Evolutionary conservation across 2,888 invertebrate species (phyloP).

Genomic region (Neoaliturus tenellus): DNA sequence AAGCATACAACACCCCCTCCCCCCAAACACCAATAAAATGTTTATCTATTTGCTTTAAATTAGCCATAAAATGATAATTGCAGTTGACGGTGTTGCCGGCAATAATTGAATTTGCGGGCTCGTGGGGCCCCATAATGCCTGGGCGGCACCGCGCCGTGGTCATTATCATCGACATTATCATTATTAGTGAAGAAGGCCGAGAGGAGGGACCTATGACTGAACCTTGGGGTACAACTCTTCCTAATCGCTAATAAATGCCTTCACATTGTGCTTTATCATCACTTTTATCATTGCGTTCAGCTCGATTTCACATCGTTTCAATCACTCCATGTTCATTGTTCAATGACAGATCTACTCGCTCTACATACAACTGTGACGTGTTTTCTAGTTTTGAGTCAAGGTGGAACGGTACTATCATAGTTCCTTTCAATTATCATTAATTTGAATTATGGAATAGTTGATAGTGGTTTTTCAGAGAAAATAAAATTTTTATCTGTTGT

Average conservation of each 20-base stretch:
- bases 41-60: neutral
- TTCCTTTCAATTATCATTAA: no score
- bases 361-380: neutral
- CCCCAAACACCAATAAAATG: no score
- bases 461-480: no score
- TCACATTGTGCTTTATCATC: constrained; percentile 48
- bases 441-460: no score
- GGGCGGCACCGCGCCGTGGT: neutral
- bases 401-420: no score
- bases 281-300: constrained; percentile 46
- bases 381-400: neutral
- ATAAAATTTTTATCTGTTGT: no score
- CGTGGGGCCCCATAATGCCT: constrained; percentile 6
- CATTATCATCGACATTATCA: constrained; percentile 44
- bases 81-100: neutral
- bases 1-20: no score
- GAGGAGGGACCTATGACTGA: constrained; percentile 24
- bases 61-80: neutral
- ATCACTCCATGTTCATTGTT: constrained; percentile 36
- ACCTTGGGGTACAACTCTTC: constrained; percentile 45
- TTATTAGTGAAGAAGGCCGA: constrained; percentile 46
- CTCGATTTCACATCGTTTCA: constrained; percentile 50
- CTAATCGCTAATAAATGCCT: constrained; percentile 52
- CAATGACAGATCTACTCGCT: constrained; percentile 22
- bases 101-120: neutral